Percentiles rank a stretch among this genome's conserved stretches.
Evolutionary conservation across 2,888 invertebrate genomes (phyloP).

Genomic region (Cataglyphis altisquamis): DNA sequence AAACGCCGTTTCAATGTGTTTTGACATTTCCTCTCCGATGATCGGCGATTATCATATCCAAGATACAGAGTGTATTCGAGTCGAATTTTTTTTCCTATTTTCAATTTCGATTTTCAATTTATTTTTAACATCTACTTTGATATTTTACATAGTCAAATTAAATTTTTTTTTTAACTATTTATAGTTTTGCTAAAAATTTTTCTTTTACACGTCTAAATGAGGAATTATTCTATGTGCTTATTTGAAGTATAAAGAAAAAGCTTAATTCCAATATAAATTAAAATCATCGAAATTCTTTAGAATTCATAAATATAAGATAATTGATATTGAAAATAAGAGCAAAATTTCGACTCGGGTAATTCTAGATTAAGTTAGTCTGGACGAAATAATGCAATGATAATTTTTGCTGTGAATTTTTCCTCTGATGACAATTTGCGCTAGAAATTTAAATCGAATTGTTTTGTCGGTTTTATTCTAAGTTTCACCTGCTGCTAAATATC

Average conservation of each 20-base stretch:
- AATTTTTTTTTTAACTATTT: too few species aligned
- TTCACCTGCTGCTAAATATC: not conserved
- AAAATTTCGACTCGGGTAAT: too few species aligned
- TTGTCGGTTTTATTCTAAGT: not conserved
- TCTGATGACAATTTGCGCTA: not conserved
- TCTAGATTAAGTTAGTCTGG: not conserved
- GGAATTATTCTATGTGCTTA: too few species aligned
- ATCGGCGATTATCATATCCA: not conserved
- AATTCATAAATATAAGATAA: not conserved
- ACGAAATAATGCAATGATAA: not conserved
- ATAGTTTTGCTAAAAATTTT: not conserved
- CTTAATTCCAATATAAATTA: not conserved
- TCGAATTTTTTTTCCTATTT: too few species aligned
- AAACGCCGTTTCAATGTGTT: not conserved
- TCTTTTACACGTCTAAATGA: not conserved
- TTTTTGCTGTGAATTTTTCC: not conserved
- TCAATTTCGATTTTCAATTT: too few species aligned
- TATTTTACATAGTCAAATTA: too few species aligned
- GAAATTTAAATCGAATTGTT: conserved; percentile 8
- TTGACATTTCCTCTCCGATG: not conserved
- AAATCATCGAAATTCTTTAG: not conserved
- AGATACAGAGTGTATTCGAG: too few species aligned
- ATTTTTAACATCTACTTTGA: too few species aligned
- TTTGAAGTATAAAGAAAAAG: too few species aligned
- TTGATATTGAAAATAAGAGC: not conserved